These are phyloP conservation scores for Chelonus formosanus DNA, from an alignment of 2,888 invertebrate species.

Conservation along the genomic window DNA sequence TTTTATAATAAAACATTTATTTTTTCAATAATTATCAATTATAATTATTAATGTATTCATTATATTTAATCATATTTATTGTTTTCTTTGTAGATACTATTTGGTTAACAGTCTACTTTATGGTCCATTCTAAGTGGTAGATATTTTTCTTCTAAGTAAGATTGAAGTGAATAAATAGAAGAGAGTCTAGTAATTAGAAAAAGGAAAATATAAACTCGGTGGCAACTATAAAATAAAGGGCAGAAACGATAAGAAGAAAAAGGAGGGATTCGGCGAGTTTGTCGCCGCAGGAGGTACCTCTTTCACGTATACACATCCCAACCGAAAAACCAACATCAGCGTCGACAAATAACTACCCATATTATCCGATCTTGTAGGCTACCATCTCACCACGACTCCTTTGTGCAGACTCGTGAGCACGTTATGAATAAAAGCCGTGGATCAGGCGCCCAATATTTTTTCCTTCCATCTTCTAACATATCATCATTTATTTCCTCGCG, in stretches of 20 bases:
- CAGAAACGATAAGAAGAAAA: conserved; percentile 19
- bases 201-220: conserved; percentile 17
- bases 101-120: no score
- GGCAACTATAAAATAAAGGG: conserved; percentile 36
- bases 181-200: no score
- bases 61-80: no score
- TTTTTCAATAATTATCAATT: no score
- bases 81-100: no score
- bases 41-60: no score
- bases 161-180: no score
- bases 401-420: conserved; percentile 48
- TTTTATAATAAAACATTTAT: no score
- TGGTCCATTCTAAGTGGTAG: no score
- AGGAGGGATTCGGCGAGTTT: conserved; percentile 52
- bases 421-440: conserved; percentile 25
- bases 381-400: conserved; percentile 62
- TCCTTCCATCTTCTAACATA: conserved; percentile 14
- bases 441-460: conserved; percentile 21
- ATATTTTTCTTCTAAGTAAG: no score
- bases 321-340: conserved; percentile 63
- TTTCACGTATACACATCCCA: conserved; percentile 49
- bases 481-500: conserved; percentile 25
- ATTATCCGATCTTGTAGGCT: conserved; percentile 64
- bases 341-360: conserved; percentile 65
- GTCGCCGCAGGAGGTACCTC: conserved; percentile 59